Evolutionary conservation across 2,113 vertebrate genomes (phyloP).

Genomic region (Calidris pygmaea): DNA sequence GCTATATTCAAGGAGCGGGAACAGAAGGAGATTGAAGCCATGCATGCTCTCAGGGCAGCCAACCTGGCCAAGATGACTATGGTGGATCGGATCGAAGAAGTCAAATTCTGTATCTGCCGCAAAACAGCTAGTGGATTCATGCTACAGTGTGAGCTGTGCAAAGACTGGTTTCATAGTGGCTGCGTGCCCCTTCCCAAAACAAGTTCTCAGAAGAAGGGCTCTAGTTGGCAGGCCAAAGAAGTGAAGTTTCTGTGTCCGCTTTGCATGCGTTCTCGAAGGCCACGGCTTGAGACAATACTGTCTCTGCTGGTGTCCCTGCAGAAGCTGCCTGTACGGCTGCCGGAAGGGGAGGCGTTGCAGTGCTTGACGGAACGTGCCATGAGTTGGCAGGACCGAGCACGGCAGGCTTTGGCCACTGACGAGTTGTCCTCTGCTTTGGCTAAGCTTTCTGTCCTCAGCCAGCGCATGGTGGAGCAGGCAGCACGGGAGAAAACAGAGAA

Average conservation of each 20-base stretch:
- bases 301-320: slow-evolving; percentile 94
- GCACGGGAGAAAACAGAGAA: slow-evolving; percentile 97
- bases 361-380: slow-evolving; percentile 96
- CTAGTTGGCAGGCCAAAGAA: slow-evolving; percentile 93
- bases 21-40: slow-evolving; percentile 92
- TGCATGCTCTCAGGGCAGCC: slow-evolving; percentile 90
- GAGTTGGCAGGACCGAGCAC: slow-evolving; percentile 97
- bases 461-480: slow-evolving; percentile 98
- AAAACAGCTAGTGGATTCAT: slow-evolving; percentile 94
- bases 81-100: slow-evolving; percentile 96
- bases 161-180: slow-evolving; percentile 97
- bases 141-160: slow-evolving; percentile 97
- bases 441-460: slow-evolving; percentile 95
- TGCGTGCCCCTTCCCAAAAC: slow-evolving; percentile 94
- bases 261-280: slow-evolving; percentile 93
- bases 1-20: slow-evolving; percentile 94
- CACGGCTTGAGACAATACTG: slow-evolving; percentile 94
- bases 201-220: slow-evolving; percentile 89
- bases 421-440: slow-evolving; percentile 96
- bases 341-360: slow-evolving; percentile 93
- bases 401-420: slow-evolving; percentile 91
- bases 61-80: slow-evolving; percentile 97
- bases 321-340: slow-evolving; percentile 93
- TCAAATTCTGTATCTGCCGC: slow-evolving; percentile 95
- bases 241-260: slow-evolving; percentile 94